Base-by-base conservation (phyloP, 1,140 invertebrate genomes). In the Listronotus bonariensis region DNA sequence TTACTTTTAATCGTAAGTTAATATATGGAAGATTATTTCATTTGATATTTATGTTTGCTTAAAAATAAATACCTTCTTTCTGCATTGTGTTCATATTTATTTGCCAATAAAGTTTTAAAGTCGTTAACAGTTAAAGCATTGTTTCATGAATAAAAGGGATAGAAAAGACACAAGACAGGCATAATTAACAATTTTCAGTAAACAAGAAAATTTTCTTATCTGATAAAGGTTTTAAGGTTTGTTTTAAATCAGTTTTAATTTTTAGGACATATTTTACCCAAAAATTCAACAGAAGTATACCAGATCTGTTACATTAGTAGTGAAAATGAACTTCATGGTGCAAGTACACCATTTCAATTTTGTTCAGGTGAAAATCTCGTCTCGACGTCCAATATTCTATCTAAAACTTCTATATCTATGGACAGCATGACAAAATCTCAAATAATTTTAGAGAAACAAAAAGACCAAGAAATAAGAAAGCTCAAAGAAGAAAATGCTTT, bases 291-390 rank as follows among this genome's bases (percentile, higher is more conserved):
- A 4, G 69, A 74, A 26, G 54, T 73, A 26, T 74, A 71, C 49
- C 74, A 76, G 49, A 67, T 76, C 11, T 76, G 74, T 60, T 76
- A 74, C 63, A 70, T 76, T 41, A 69, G 67, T 43, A 60, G 64
- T 5, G 67, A 76, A 41, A 75, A 74, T 52, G 59, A 68, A 41
- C 49, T 74, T 6, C 56, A 69, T 20, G 74, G 71, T 15, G 73
- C 68, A 14, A 76, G 71, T 53, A 58, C 67, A 26, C 71, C 74
- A 2, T 73, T 76, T 53, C 69, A 73, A 38, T 68, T 75, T 31
- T 34, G 41, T 57, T 14, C 15, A 54, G 31, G 11, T 12, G 18
- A 51, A 10, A 18, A 26, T 26, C 43, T 15, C 8, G 9, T 31
- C 2, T 26, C 31, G 11, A 31, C 17, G 1, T 36, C 34, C 11